Evolutionary conservation across 2,888 invertebrate species (phyloP), one percentile per base, ranked within the genome.

Genomic region (Acanthoscelides obtectus): DNA sequence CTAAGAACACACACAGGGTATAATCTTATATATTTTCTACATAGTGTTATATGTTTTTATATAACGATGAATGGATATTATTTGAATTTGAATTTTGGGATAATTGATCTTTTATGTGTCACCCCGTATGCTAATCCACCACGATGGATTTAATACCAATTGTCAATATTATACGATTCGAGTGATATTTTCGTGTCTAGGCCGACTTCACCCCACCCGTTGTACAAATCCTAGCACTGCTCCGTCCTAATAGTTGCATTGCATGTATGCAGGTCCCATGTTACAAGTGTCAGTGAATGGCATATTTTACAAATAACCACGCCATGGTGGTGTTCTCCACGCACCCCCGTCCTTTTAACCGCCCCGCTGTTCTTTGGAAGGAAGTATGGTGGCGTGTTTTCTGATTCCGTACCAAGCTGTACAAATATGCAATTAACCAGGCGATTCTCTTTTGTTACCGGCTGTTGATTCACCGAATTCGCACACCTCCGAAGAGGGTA

Each of bases 271-370:
- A 78, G 70, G 78, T 77, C 77, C 76, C 78, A 78, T 75, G 80
- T 79, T 79, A 80, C 80, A 80, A 80, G 81, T 82, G 82, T 82
- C 81, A 80, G 81, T 77, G 76, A 76, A 80, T 79, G 76, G 80
- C 79, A 81, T 81, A 82, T 81, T 82, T 82, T 79, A 82, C 80
- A 77, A 79, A 80, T 78, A 80, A 80, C 76, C 79, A 76, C 45
- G 45, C 45, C 45, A 45, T 17, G 45, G n/a, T n/a, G n/a, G 45
- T 12, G 45, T 45, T 45, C 45, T 45, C 45, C 45, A 45, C 45
- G 45, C 45, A 45, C 45, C 45, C 45, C 45, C 17, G 1, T 17
- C 1, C 45, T 12, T 45, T 77, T 76, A 69, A 63, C 67, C 45
- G 22, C 70, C 70, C 71, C 69, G n/a, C 72, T 68, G 70, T 72